phyloP scores from a whole-genome alignment of 1,140 invertebrate genomes.

The Pseudomyrmex pallidus region DNA sequence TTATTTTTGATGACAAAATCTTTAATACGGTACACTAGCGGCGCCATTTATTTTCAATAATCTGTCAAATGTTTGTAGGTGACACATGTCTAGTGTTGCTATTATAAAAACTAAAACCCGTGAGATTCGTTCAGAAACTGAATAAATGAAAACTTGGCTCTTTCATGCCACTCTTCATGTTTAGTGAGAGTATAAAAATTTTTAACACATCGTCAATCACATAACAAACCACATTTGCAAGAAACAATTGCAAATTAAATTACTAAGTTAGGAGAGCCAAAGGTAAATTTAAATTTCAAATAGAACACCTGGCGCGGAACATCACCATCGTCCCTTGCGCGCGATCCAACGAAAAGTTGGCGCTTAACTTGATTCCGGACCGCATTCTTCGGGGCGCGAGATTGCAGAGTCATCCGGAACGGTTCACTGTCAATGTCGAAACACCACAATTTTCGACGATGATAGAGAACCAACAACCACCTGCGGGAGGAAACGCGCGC shows the following conservation, averaged over 20 bases:
- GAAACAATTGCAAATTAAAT: neutral
- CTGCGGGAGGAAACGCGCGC: neutral
- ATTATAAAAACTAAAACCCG: no score
- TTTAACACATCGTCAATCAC: no score
- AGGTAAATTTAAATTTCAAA: conserved; percentile 15
- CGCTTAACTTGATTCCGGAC: conserved; percentile 66
- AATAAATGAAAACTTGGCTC: no score
- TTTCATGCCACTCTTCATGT: no score
- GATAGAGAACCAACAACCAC: conserved; percentile 35
- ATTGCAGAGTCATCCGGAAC: conserved; percentile 68
- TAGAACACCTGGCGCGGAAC: conserved; percentile 54
- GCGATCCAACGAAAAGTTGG: conserved; percentile 48
- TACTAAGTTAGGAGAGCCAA: neutral
- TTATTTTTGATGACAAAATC: no score
- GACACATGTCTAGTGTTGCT: no score
- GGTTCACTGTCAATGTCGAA: conserved; percentile 73
- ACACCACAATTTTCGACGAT: conserved; percentile 64
- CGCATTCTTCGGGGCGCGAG: conserved; percentile 61
- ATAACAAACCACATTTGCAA: no score
- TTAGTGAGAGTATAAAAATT: no score
- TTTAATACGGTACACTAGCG: no score
- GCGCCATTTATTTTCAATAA: no score
- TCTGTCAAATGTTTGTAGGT: no score
- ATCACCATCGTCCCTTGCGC: neutral
- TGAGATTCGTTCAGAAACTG: no score